phyloP scores from a whole-genome alignment of 2,888 invertebrate genomes.

The Campoplex nolae region DNA sequence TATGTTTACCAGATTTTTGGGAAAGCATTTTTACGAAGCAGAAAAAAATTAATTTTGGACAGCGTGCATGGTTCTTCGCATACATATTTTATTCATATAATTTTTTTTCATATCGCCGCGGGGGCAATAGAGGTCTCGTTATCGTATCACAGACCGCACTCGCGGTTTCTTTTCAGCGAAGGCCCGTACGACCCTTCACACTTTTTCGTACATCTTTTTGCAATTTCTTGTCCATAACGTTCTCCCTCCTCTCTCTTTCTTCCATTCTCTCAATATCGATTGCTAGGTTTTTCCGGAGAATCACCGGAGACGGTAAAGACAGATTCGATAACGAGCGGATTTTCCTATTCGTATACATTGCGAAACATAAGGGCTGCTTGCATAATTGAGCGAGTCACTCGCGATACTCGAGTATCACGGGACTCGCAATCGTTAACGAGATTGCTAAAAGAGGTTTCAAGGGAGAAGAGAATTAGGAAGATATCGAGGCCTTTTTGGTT shows the following conservation, averaged over 20 bases:
- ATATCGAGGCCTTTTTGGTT: constrained; percentile 6
- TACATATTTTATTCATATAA: too few relatives aligned
- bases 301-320: constrained; percentile 12
- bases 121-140: constrained; percentile 51
- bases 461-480: constrained; percentile 2
- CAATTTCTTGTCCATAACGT: not conserved
- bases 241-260: not conserved
- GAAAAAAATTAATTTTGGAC: too few relatives aligned
- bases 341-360: constrained; percentile 1
- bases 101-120: constrained; percentile 31
- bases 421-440: constrained; percentile 30
- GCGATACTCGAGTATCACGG: not conserved
- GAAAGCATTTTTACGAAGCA: not conserved
- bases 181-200: constrained; percentile 14
- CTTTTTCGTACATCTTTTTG: constrained; percentile 23
- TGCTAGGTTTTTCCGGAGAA: not conserved
- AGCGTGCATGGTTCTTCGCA: not conserved
- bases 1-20: too few relatives aligned
- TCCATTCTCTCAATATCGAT: not conserved
- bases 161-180: constrained; percentile 34
- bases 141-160: constrained; percentile 40
- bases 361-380: constrained; percentile 11
- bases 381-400: not conserved
- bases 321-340: constrained; percentile 50
- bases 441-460: not conserved